Percentiles rank a stretch among this genome's conserved stretches.
phyloP scores from a whole-genome alignment of 2,113 vertebrate species.

The Misgurnus mizolepis region DNA sequence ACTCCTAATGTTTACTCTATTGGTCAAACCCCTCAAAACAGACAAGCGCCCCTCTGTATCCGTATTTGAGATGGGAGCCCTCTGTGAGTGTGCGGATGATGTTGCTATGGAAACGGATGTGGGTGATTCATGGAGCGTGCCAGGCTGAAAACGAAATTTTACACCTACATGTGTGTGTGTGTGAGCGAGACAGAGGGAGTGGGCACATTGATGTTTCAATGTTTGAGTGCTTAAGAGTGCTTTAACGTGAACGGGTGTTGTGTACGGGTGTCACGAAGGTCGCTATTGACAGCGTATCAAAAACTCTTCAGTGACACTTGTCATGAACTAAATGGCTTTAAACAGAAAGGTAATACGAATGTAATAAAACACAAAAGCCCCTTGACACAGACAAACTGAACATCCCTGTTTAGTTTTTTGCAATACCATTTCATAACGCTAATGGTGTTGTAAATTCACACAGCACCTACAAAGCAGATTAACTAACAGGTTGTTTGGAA shows the following conservation, averaged over 20 bases:
- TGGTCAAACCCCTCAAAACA: conserved; percentile 34
- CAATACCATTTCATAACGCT: no score
- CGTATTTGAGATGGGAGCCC: not conserved
- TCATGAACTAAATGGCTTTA: not conserved
- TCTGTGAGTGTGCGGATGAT: conserved; percentile 28
- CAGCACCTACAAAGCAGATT: not conserved
- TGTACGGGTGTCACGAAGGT: conserved; percentile 1
- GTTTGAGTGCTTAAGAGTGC: not conserved
- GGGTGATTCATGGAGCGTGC: conserved; percentile 70
- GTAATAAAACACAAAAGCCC: not conserved
- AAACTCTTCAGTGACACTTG: not conserved
- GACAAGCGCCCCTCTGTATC: not conserved
- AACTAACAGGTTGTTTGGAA: conserved; percentile 2
- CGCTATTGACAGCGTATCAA: not conserved
- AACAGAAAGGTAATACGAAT: not conserved
- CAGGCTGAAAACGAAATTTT: conserved; percentile 72
- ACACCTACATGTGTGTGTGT: conserved; percentile 59
- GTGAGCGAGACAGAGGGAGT: not conserved
- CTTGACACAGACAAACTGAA: not conserved
- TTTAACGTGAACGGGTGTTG: not conserved
- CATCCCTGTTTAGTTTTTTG: not conserved
- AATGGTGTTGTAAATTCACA: not conserved
- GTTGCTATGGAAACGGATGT: conserved; percentile 72
- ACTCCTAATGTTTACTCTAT: no score
- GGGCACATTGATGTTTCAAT: conserved; percentile 8